Evolutionary conservation across 2,797 vertebrate genomes (phyloP).

Genomic region (Hafferia zeledoni): DNA sequence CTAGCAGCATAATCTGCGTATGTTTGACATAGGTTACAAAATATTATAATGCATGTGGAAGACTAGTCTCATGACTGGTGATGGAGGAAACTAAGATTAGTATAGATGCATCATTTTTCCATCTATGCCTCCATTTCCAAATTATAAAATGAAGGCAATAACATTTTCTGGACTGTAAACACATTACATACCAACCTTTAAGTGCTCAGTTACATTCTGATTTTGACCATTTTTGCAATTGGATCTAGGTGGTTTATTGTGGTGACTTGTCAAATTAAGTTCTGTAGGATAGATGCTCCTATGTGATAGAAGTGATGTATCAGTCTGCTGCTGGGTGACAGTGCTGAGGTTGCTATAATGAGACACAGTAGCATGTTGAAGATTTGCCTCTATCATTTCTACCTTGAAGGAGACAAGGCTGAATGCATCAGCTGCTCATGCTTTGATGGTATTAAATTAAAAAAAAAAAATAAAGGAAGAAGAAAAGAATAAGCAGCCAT

Average conservation of each 20-base stretch:
- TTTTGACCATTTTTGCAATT: background rate
- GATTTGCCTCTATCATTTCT: background rate
- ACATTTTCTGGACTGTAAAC: background rate
- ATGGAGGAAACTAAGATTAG: background rate
- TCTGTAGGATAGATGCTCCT: background rate
- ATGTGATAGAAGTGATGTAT: fast-evolving
- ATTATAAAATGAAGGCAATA: background rate
- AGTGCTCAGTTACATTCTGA: background rate
- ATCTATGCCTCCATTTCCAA: background rate
- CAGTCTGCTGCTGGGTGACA: background rate
- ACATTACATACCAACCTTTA: background rate
- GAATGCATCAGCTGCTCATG: background rate
- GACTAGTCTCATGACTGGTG: background rate
- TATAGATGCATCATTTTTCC: background rate
- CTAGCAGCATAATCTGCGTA: background rate
- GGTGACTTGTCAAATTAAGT: background rate
- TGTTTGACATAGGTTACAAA: background rate
- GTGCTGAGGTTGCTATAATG: background rate
- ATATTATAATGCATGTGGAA: background rate
- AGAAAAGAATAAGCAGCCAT: background rate
- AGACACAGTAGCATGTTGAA: background rate
- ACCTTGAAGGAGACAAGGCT: background rate
- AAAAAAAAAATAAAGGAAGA: fast-evolving
- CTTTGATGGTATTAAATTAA: background rate
- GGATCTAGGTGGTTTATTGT: background rate